Evolutionary conservation across 2,888 invertebrate species (phyloP).

Genomic region (Ophion ellenae): DNA sequence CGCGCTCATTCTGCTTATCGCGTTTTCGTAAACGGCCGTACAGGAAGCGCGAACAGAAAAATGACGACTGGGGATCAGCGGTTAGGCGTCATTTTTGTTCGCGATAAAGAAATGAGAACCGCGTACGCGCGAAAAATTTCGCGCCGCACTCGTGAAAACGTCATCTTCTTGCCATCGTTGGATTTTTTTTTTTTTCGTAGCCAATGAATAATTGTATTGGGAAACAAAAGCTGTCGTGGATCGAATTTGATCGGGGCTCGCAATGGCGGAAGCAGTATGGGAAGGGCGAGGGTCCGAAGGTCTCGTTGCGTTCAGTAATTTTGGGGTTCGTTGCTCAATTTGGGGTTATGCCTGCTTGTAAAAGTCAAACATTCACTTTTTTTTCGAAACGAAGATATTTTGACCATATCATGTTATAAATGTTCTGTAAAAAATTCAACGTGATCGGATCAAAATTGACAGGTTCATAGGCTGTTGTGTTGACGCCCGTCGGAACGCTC

Average conservation of each 20-base stretch:
- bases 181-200: not conserved
- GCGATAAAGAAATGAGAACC: slow-evolving; percentile 3
- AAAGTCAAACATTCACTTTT: no score
- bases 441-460: no score
- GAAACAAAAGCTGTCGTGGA: not conserved
- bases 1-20: slow-evolving; percentile 41
- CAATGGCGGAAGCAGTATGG: not conserved
- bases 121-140: slow-evolving; percentile 20
- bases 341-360: no score
- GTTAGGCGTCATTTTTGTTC: slow-evolving; percentile 7
- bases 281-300: not conserved
- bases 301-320: no score
- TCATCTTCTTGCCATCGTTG: slow-evolving; percentile 14
- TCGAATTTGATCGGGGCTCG: not conserved
- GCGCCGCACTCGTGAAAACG: slow-evolving; percentile 1
- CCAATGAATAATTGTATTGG: not conserved
- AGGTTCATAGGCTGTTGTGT: no score
- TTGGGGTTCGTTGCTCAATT: no score
- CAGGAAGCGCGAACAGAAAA: not conserved
- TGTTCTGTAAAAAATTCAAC: no score
- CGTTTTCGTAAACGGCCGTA: not conserved
- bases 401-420: no score
- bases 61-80: slow-evolving; percentile 1
- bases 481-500: no score
- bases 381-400: no score